A percentile compares a stretch with the other conserved stretches of the same genome.
phyloP scores from a whole-genome alignment of 1,140 invertebrate genomes.

The Dermatophagoides farinae region DNA sequence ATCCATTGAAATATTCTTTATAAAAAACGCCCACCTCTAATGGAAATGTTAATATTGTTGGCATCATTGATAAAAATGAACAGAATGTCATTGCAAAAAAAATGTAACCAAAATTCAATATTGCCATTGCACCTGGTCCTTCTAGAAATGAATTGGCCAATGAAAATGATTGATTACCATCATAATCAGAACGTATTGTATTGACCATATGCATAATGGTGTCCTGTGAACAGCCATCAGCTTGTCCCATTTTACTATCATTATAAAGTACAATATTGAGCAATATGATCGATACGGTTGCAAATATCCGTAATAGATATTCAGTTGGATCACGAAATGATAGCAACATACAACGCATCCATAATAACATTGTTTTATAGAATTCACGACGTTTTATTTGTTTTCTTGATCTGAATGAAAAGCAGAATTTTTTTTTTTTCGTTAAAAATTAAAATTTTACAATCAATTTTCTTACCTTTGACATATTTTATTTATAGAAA shows the following conservation, averaged over 20 bases:
- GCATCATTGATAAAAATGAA: conserved; percentile 9
- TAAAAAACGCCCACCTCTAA: conserved; percentile 12
- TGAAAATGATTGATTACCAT: not conserved
- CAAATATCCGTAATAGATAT: not conserved
- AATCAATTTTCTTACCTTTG: not conserved
- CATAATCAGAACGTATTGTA: not conserved
- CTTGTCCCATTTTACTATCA: not conserved
- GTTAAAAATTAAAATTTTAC: not conserved
- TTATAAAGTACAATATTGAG: conserved; percentile 7
- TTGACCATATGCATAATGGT: not conserved
- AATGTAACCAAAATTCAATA: conserved; percentile 11
- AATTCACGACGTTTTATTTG: conserved; percentile 9
- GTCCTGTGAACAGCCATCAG: conserved; percentile 10
- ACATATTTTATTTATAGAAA: conserved; percentile 6
- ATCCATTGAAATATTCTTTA: conserved; percentile 15
- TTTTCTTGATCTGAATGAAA: conserved; percentile 1
- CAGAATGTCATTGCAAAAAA: conserved; percentile 14
- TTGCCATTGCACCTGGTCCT: not conserved
- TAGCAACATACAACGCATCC: not conserved
- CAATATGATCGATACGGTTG: conserved; percentile 1
- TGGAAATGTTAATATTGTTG: conserved; percentile 13
- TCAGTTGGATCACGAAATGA: conserved; percentile 11
- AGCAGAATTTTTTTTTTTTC: not conserved
- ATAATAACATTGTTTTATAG: conserved; percentile 7
- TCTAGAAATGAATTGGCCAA: not conserved